Evolutionary conservation across 35 echinoderm and acorn worm genomes (phyloP).

Genomic region (Apostichopus californicus): DNA sequence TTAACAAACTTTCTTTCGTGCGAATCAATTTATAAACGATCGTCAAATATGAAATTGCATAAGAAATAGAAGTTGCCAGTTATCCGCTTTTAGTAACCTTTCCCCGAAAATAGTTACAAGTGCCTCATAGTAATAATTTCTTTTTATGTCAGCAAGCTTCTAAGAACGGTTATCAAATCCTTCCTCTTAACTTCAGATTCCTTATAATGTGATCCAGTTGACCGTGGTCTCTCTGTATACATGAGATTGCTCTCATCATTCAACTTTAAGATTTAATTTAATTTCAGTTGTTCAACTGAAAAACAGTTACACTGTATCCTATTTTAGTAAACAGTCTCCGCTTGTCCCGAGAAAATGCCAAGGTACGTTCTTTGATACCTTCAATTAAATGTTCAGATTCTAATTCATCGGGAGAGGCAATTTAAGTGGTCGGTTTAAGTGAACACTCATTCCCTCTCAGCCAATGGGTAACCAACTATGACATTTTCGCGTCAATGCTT

Average conservation of each 20-base stretch:
- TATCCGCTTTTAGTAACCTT: slow-evolving; percentile 11
- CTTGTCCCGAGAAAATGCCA: not conserved
- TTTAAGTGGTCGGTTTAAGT: not conserved
- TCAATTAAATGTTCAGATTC: not conserved
- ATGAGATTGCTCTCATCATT: slow-evolving; percentile 1
- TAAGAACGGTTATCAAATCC: not conserved
- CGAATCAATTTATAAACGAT: not conserved
- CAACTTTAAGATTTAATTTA: slow-evolving; percentile 16
- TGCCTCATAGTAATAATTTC: not conserved
- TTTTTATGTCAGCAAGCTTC: not conserved
- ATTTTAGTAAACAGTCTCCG: slow-evolving; percentile 1
- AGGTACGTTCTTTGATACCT: not conserved
- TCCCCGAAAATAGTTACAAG: not conserved
- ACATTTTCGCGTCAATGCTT: not conserved
- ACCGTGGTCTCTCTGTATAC: not conserved
- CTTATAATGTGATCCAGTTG: not conserved
- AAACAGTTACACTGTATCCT: not conserved
- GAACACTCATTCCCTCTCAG: not conserved
- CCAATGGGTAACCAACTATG: not conserved
- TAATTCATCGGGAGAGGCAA: not conserved
- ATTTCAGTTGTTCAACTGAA: not conserved
- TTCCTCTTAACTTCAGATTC: not conserved
- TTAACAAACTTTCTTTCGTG: not conserved
- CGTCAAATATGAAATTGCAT: not conserved
- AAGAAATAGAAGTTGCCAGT: not conserved